A percentile compares a stretch with the other conserved stretches of the same genome.
Evolutionary conservation across 2,888 invertebrate species (phyloP).

Genomic region (Rhorus exstirpatorius): DNA sequence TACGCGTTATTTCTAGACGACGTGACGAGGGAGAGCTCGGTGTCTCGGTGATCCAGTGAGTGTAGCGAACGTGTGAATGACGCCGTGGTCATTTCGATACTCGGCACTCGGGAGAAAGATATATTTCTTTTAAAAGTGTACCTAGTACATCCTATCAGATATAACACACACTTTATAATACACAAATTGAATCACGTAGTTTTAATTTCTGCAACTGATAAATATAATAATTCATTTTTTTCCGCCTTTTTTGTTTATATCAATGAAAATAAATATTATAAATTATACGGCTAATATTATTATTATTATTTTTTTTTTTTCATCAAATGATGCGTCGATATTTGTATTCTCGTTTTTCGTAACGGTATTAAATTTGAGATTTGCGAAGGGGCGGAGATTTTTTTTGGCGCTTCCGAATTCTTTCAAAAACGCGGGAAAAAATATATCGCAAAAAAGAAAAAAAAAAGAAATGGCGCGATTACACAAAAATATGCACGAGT

Average conservation of each 20-base stretch:
- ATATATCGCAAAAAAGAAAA: neutral
- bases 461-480: conserved; percentile 80
- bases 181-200: conserved; percentile 78
- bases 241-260: neutral
- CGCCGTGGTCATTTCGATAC: conserved; percentile 79
- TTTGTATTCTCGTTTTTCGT: neutral
- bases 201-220: conserved; percentile 21
- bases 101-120: conserved; percentile 68
- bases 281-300: too few relatives aligned
- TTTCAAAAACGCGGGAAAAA: conserved; percentile 10
- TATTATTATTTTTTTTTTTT: conserved; percentile 14
- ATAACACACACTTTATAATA: conserved; percentile 12
- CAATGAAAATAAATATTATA: neutral
- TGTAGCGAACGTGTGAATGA: conserved; percentile 70
- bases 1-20: conserved; percentile 12
- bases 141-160: conserved; percentile 64
- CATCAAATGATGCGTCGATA: neutral
- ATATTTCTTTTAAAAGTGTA: conserved; percentile 66
- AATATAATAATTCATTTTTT: conserved; percentile 7
- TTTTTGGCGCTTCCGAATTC: conserved; percentile 30
- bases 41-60: conserved; percentile 37
- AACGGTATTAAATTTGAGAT: neutral
- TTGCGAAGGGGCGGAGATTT: too few relatives aligned
- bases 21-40: neutral
- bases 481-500: conserved; percentile 75